Evolutionary conservation across 2,888 invertebrate genomes (phyloP).

Genomic region (Trichopria drosophilae): DNA sequence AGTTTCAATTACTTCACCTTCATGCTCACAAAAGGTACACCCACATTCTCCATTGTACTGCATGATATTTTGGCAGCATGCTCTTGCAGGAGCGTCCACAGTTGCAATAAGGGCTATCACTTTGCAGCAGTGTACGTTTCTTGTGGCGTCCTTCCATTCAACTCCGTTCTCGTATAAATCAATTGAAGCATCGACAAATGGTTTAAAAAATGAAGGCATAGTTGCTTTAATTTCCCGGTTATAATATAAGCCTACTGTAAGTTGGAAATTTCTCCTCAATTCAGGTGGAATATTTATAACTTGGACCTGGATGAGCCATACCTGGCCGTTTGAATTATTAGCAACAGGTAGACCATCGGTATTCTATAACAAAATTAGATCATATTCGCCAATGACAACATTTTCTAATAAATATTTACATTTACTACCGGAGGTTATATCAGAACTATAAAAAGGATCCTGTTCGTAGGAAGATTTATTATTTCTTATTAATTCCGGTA

Average conservation of each 20-base stretch:
- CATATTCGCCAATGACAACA: conserved; percentile 5
- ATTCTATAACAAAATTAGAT: conserved; percentile 21
- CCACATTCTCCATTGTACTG: conserved; percentile 4
- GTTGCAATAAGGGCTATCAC: conserved; percentile 9
- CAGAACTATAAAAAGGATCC: conserved; percentile 8
- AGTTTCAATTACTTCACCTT: conserved; percentile 3
- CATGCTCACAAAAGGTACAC: conserved; percentile 14
- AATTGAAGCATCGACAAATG: conserved; percentile 3
- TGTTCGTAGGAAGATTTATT: conserved; percentile 1
- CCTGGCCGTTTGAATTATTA: conserved; percentile 23
- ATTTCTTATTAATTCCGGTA: conserved; percentile 5
- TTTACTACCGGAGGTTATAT: conserved; percentile 8
- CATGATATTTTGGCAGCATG: conserved; percentile 12
- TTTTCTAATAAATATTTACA: conserved; percentile 12
- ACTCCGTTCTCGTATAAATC: conserved; percentile 2
- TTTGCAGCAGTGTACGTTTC: conserved; percentile 4
- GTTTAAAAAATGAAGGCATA: conserved; percentile 6
- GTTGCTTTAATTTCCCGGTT: conserved; percentile 5
- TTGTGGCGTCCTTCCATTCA: neutral
- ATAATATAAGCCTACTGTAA: conserved; percentile 21
- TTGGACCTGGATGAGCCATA: conserved; percentile 20
- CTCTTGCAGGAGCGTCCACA: conserved; percentile 16
- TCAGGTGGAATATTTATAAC: conserved; percentile 18
- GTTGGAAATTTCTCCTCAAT: conserved; percentile 11
- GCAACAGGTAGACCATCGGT: conserved; percentile 21